Evolutionary conservation across 2,113 vertebrate genomes (phyloP).

Genomic region (Corydoras maculifer): DNA sequence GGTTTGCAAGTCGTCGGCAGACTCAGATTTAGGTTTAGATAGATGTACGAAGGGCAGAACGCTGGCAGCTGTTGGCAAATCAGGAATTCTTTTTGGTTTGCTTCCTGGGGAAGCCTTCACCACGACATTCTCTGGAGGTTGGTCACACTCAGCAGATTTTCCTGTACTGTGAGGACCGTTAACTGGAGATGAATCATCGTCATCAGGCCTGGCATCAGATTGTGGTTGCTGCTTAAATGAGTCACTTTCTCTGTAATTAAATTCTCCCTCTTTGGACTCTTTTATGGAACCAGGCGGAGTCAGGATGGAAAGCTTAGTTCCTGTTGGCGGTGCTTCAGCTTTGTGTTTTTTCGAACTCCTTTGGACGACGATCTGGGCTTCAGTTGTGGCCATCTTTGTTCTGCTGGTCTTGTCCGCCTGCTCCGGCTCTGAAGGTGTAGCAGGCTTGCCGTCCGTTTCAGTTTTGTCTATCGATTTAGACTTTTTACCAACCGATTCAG

Average conservation of each 20-base stretch:
- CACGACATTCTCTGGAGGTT: constrained; percentile 16
- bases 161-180: constrained; percentile 42
- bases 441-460: constrained; percentile 32
- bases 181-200: constrained; percentile 27
- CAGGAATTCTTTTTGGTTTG: constrained; percentile 32
- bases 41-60: constrained; percentile 50
- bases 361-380: neutral
- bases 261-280: constrained; percentile 42
- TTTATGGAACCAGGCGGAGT: constrained; percentile 30
- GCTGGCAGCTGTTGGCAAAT: constrained; percentile 35
- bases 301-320: constrained; percentile 34
- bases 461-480: constrained; percentile 20
- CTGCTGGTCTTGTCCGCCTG: constrained; percentile 27
- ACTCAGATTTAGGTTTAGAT: constrained; percentile 42
- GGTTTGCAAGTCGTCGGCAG: constrained; percentile 9
- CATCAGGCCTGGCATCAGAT: constrained; percentile 44
- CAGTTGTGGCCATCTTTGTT: constrained; percentile 28
- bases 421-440: constrained; percentile 35
- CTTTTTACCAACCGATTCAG: constrained; percentile 32
- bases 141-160: constrained; percentile 30
- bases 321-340: constrained; percentile 46
- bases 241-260: constrained; percentile 41
- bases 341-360: constrained; percentile 54
- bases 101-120: constrained; percentile 33
- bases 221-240: constrained; percentile 32